Base-by-base conservation (phyloP, 2,888 invertebrate genomes). In the Crepidodera aurea region DNA sequence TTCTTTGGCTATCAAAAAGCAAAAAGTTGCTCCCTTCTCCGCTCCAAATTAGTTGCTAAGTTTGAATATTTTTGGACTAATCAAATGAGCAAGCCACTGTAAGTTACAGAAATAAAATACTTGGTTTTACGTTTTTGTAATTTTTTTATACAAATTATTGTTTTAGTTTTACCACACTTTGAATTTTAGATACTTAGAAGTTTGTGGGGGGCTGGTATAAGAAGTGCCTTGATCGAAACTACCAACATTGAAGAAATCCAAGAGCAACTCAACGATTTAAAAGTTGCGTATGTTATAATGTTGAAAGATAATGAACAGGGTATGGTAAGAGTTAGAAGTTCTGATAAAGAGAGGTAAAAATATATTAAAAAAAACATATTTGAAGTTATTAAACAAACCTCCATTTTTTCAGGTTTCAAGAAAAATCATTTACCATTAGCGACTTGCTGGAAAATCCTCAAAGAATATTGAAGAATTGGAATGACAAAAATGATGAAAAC, bases 391-490 rank as follows among this genome's bases (percentile, higher is more conserved):
- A 12, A 8, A 8, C 2, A 29, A 29, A 29, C 4, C 10, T 29
- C 10, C 10, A 12, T 34, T 13, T 34, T 13, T 34, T 55, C 66
- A 83, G 87, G 66, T 88, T 88, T 74, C 87, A 88, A 67, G 90
- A 91, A 70, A 86, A 86, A 12, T 86, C 84, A 71, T 82, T 89
- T n/a, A 82, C 79, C 7, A 80, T 83, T 15, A 76, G 84, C 2
- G 91, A 93, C 65, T 81, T 91, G 1, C 81, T 88, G 0, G 92
- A 93, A 34, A 88, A 88, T 68, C 84, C 94, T 54, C 89, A 88
- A 69, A 87, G 87, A 69, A 85, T 87, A 62, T 77, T 87, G 1
- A 86, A 84, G 73, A 79, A 50, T 15, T 70, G 72, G 64, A 71
- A 70, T 19, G 74, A 75, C 48, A 66, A 64, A 51, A 54, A 59